Percentiles rank a stretch among this genome's conserved stretches.
These are phyloP conservation scores for Stomatorhinus ivindoensis DNA, from an alignment of 2,113 vertebrate species.

Conservation along the genomic window DNA sequence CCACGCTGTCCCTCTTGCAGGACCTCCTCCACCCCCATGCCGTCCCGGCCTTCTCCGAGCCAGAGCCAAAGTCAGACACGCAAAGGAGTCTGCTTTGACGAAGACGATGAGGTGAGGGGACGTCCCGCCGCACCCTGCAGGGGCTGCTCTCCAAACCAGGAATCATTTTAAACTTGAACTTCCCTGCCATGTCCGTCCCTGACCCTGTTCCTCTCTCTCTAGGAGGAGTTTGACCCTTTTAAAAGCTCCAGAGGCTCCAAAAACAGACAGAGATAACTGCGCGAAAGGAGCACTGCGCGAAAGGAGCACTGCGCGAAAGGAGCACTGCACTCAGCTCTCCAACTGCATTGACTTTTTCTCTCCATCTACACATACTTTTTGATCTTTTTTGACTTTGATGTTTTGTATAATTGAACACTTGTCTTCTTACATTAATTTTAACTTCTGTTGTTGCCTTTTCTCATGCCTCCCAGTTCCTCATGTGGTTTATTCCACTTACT, in stretches of 20 bases:
- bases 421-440: not conserved
- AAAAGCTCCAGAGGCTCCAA: slow-evolving; percentile 46
- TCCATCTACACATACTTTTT: not conserved
- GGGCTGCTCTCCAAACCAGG: not conserved
- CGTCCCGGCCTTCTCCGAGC: slow-evolving; percentile 64
- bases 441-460: not conserved
- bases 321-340: not conserved
- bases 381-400: not conserved
- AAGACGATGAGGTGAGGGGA: slow-evolving; percentile 66
- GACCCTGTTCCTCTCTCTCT: slow-evolving; percentile 26
- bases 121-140: not conserved
- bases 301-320: too few relatives aligned
- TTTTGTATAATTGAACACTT: not conserved
- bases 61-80: slow-evolving; percentile 63
- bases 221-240: slow-evolving; percentile 78
- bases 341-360: not conserved
- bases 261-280: slow-evolving; percentile 56
- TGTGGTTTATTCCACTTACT: not conserved
- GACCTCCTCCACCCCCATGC: slow-evolving; percentile 32
- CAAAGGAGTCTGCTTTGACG: slow-evolving; percentile 70
- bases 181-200: not conserved
- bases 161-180: not conserved
- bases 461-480: not conserved
- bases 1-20: not conserved
- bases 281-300: not conserved